Base-by-base conservation (phyloP, 1,140 invertebrate genomes). In the Cydia splendana region DNA sequence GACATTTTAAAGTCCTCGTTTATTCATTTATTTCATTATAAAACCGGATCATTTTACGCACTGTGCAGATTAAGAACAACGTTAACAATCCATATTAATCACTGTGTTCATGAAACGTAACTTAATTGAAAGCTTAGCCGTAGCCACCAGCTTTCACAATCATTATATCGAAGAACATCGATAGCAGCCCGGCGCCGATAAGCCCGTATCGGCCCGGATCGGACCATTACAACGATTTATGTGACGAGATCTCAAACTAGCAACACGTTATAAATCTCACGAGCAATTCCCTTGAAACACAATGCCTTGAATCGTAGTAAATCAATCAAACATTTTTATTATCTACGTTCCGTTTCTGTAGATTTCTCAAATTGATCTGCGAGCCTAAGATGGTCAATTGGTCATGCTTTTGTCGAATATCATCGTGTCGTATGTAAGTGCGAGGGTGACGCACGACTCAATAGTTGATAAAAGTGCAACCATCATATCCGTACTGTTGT, bases 211-310 rank as follows among this genome's bases (percentile, higher is more conserved):
- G 78, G 73, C 78, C 79, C 73, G 67, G 78, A 85, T 84, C 83
- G 73, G 57, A 81, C 78, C 80, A 83, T 84, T 83, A 82, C 76
- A 80, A 82, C 81, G 86, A 86, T 86, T 87, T 86, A 87, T 81
- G 84, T 81, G 81, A 84, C 76, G 82, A 82, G 79, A 81, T 84
- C 80, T 79, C 30, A 74, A 82, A 76, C 74, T 82, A 76, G 82
- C 79, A 81, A 84, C 84, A 82, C 77, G 77, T 81, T 42, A 80
- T 86, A 86, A 86, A 87, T 86, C 82, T 81, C 76, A 51, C 78
- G 42, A 79, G 65, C 80, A 84, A 81, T 85, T 85, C 62, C 69
- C 76, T 75, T 75, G 51, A 42, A 76, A 75, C 74, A 74, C 73
- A 71, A 75, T 65, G 67, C 34, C 38, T 71, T 42, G 20, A 38